Percentiles rank a stretch among this genome's conserved stretches.
These are phyloP conservation scores for Spea multiplicata DNA, from an alignment of 2,113 vertebrate species.

Conservation along the genomic window DNA sequence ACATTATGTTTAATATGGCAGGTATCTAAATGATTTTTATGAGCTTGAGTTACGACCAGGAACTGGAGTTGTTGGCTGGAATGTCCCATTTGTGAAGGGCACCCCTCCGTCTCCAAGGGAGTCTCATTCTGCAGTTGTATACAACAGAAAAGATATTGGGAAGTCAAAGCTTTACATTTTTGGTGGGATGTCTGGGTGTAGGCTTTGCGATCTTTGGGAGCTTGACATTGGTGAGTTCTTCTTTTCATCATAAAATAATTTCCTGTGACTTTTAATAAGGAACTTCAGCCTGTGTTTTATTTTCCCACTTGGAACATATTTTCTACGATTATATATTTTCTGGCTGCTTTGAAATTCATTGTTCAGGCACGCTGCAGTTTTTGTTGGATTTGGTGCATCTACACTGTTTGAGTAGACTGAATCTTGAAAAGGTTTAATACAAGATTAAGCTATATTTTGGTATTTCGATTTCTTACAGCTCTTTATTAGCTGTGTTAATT, in stretches of 20 bases:
- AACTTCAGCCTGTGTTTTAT: no score
- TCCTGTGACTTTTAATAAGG: no score
- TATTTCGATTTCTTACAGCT: no score
- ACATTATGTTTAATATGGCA: conserved; percentile 55
- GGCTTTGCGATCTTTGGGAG: conserved; percentile 91
- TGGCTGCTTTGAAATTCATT: no score
- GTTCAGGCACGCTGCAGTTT: no score
- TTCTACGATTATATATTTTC: no score
- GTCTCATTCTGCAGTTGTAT: conserved; percentile 85
- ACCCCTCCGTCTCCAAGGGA: conserved; percentile 82
- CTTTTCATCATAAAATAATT: neutral
- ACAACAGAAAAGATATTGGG: conserved; percentile 70
- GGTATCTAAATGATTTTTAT: conserved; percentile 92
- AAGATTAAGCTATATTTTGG: no score
- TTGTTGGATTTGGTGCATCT: no score
- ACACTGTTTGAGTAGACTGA: no score
- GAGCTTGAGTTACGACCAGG: conserved; percentile 88
- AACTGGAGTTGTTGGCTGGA: conserved; percentile 90
- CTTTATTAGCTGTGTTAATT: no score
- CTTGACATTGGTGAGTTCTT: conserved; percentile 85
- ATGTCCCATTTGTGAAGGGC: conserved; percentile 84
- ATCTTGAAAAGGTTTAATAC: no score
- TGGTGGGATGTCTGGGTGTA: conserved; percentile 90
- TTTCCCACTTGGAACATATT: no score
- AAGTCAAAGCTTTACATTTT: conserved; percentile 89